Percentiles rank a stretch among this genome's conserved stretches.
phyloP scores from a whole-genome alignment of 1,140 invertebrate genomes.

The Aphaenogaster ashmeadi region DNA sequence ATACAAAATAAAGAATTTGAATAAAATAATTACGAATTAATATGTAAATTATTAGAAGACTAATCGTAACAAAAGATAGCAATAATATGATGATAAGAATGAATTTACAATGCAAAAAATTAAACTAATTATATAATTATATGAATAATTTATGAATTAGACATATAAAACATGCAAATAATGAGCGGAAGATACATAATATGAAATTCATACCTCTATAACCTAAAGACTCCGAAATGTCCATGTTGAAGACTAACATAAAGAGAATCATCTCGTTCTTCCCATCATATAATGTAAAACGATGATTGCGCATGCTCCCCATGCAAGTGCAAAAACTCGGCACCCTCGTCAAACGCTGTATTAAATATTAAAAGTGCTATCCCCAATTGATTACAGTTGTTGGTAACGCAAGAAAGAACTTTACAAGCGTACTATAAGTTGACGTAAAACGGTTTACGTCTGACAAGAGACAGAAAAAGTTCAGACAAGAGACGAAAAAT shows the following conservation, averaged over 20 bases:
- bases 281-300: neutral
- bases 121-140: neutral
- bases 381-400: neutral
- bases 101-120: neutral
- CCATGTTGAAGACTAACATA: neutral
- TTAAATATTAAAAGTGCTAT: conserved; percentile 36
- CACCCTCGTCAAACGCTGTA: neutral
- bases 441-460: neutral
- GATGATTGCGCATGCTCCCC: neutral
- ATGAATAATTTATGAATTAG: neutral
- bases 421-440: neutral
- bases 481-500: no score
- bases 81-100: neutral
- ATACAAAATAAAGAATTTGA: neutral
- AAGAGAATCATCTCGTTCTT: neutral
- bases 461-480: neutral
- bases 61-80: neutral
- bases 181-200: neutral
- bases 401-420: neutral
- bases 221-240: neutral
- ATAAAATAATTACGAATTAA: neutral
- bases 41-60: neutral
- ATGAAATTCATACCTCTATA: conserved; percentile 4
- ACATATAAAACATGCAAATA: neutral
- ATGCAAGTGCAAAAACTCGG: neutral